Conservation (phyloP, 2,113 vertebrate genomes). For the Phodopus roborovskii region DNA sequence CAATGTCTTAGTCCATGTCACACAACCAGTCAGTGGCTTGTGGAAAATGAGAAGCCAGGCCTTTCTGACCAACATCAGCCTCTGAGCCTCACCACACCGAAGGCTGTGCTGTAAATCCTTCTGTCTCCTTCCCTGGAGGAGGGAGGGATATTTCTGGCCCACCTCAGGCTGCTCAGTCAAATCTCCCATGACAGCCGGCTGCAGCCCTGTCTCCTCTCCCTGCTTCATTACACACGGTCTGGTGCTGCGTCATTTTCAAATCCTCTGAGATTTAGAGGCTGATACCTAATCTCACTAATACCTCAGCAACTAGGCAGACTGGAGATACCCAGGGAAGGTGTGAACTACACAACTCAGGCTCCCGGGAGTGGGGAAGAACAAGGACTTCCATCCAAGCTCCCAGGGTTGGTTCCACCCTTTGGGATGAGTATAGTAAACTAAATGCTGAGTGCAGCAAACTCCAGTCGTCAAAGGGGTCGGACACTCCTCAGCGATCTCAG, state of each 20-base stretch:
- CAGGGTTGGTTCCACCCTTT: not conserved
- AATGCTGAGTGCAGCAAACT: conserved; percentile 27
- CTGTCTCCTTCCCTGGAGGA: not conserved
- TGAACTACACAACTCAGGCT: not conserved
- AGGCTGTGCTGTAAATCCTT: too few species aligned
- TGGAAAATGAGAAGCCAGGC: not conserved
- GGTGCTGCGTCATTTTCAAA: not conserved
- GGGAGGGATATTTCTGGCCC: not conserved
- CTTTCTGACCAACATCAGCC: not conserved
- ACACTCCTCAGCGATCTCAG: not conserved
- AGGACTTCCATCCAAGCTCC: not conserved
- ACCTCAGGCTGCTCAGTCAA: not conserved
- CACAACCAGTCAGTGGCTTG: not conserved
- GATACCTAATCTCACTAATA: not conserved
- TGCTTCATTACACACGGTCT: not conserved
- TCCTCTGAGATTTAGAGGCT: not conserved
- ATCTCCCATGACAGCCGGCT: not conserved
- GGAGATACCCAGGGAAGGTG: not conserved
- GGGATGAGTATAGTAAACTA: not conserved
- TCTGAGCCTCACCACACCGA: not conserved
- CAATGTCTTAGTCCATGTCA: not conserved
- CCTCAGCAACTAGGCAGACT: not conserved
- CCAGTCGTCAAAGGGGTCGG: conserved; percentile 1
- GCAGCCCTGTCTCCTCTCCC: not conserved
- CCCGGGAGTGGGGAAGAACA: not conserved